These are phyloP conservation scores for Formicarius rufipectus DNA, from an alignment of 2,113 vertebrate genomes.

Conservation along the genomic window DNA sequence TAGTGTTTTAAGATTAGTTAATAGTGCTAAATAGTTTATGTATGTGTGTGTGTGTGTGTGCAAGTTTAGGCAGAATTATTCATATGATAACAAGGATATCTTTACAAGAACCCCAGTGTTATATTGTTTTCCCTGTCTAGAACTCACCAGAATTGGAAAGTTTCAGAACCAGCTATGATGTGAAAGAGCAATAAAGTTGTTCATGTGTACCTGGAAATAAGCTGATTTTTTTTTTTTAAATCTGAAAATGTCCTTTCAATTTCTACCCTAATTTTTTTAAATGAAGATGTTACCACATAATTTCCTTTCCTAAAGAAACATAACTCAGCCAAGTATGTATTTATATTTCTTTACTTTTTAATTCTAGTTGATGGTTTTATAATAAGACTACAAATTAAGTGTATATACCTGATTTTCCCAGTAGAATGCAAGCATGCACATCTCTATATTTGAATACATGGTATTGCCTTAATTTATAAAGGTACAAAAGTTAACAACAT, in stretches of 20 bases:
- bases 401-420: neutral
- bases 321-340: neutral
- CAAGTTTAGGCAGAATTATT: neutral
- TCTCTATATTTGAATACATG: neutral
- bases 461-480: neutral
- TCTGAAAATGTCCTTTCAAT: neutral
- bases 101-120: neutral
- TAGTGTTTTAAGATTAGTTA: neutral
- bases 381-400: neutral
- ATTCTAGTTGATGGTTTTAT: neutral
- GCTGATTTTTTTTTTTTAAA: fast-evolving
- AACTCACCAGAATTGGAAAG: neutral
- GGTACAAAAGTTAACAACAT: neutral
- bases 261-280: neutral
- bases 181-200: neutral
- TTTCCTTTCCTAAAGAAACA: neutral
- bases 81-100: neutral
- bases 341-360: neutral
- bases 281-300: neutral
- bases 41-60: neutral
- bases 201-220: neutral
- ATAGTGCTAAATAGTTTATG: neutral
- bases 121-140: neutral
- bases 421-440: neutral
- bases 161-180: neutral